Conservation (phyloP, 2,113 vertebrate genomes). For the Podarcis raffonei region DNA sequence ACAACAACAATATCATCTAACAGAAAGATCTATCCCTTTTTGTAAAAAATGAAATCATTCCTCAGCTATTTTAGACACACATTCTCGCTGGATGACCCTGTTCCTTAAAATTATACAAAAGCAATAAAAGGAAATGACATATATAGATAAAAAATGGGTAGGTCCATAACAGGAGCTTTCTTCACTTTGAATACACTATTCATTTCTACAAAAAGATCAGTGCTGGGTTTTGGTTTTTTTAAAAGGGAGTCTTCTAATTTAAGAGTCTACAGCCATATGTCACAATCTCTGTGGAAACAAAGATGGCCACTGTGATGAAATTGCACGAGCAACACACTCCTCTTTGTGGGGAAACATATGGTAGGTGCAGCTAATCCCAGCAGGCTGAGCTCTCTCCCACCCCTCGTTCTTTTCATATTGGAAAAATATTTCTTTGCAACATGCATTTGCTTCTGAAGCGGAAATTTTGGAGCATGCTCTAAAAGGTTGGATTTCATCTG, state of each 20-base stretch:
- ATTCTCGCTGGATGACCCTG: slow-evolving; percentile 67
- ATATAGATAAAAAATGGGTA: slow-evolving; percentile 72
- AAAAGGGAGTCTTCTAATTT: slow-evolving; percentile 79
- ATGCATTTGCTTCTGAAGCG: background rate
- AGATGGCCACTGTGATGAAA: slow-evolving; percentile 74
- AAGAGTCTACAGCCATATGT: slow-evolving; percentile 78
- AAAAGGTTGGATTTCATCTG: background rate
- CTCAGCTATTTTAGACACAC: slow-evolving; percentile 53
- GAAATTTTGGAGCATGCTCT: background rate
- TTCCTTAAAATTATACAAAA: slow-evolving; percentile 69
- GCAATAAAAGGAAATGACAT: slow-evolving; percentile 77
- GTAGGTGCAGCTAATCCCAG: slow-evolving; percentile 59
- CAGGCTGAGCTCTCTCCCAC: slow-evolving; percentile 29
- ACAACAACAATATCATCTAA: background rate
- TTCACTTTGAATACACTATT: slow-evolving; percentile 79
- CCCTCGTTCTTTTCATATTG: slow-evolving; percentile 53
- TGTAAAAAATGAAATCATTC: slow-evolving; percentile 41
- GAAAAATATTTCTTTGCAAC: slow-evolving; percentile 40
- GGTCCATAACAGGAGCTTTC: slow-evolving; percentile 74
- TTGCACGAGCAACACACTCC: slow-evolving; percentile 66
- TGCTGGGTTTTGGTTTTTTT: slow-evolving; percentile 61
- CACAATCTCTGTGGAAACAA: slow-evolving; percentile 77
- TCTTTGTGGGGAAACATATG: slow-evolving; percentile 61
- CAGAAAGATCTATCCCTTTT: background rate
- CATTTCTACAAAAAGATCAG: slow-evolving; percentile 79